Evolutionary conservation across 2,888 invertebrate genomes (phyloP), one percentile per base, ranked within the genome.

Genomic region (Toxonevra muliebris): DNA sequence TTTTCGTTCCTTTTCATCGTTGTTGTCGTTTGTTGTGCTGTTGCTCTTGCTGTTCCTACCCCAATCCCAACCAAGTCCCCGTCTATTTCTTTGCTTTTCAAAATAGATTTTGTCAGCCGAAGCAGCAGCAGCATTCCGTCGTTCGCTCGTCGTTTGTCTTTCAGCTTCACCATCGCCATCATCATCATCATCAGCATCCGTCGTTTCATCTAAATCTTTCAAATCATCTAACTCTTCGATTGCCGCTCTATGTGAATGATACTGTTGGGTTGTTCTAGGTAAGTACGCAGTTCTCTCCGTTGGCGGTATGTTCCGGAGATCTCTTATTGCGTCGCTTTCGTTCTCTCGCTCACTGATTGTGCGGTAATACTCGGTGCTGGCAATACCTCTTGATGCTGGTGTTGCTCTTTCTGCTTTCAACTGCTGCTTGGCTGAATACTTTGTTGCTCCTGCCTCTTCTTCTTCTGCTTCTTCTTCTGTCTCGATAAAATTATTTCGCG

Each of bases 151-250:
- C 42, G 15, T 1, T 41, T 4, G 52, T 50, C 61, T 41, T 19
- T 42, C 48, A 17, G 30, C 48, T 52, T 53, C 59, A 52, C 9
- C 57, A n/a, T 59, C 52, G 40, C 12, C 52, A 17, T 43, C 53
- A 15, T 61, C 60, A 60, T 61, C 63, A 17, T 57, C 42, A 42
- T 59, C 48, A 20, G 62, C 71, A 58, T 71, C 69, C 68, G 59
- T 66, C 17, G 69, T 66, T 61, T 73, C 60, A 20, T 60, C 73
- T 43, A 71, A 72, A 65, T 76, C 76, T 73, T 76, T 71, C 60
- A 79, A 74, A 72, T 79, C 79, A 72, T 79, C 78, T 66, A 79
- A 74, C 75, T 79, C 80, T 75, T 79, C 79, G 73, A 79, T 78
- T 73, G 77, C 75, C 45, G 79, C 79, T 41, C 79, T 19, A n/a